Conservation (phyloP, 2,888 invertebrate genomes). For the Spatulosminthurus flaviceps region DNA sequence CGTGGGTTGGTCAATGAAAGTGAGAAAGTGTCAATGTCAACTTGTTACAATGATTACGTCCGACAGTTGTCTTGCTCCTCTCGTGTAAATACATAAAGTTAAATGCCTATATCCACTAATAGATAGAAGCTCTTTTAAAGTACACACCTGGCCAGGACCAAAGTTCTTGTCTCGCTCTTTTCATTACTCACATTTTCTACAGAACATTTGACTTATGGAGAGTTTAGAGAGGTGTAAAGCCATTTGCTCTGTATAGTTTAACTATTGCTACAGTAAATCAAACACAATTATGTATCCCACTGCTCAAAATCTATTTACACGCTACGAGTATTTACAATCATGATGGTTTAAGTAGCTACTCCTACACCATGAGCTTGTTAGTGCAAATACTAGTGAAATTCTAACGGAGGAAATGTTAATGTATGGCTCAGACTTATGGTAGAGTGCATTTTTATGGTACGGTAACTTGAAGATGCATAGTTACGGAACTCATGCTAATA, state of each 20-base stretch:
- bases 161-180: not conserved
- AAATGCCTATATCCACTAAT: not conserved
- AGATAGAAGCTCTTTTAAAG: not conserved
- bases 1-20: slow-evolving; percentile 21
- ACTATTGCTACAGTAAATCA: no score
- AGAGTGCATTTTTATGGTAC: no score
- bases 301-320: no score
- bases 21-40: slow-evolving; percentile 38
- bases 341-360: not conserved
- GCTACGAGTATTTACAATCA: not conserved
- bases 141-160: slow-evolving; percentile 25
- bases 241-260: not conserved
- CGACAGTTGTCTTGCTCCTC: not conserved
- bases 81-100: not conserved
- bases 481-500: no score
- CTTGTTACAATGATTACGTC: slow-evolving; percentile 28
- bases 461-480: no score
- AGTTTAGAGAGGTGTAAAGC: not conserved
- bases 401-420: not conserved
- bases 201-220: not conserved
- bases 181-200: not conserved
- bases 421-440: not conserved
- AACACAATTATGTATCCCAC: no score
- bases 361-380: not conserved
- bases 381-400: not conserved